These are phyloP conservation scores for Coelopa frigida DNA, from an alignment of 1,140 invertebrate species.

Conservation along the genomic window DNA sequence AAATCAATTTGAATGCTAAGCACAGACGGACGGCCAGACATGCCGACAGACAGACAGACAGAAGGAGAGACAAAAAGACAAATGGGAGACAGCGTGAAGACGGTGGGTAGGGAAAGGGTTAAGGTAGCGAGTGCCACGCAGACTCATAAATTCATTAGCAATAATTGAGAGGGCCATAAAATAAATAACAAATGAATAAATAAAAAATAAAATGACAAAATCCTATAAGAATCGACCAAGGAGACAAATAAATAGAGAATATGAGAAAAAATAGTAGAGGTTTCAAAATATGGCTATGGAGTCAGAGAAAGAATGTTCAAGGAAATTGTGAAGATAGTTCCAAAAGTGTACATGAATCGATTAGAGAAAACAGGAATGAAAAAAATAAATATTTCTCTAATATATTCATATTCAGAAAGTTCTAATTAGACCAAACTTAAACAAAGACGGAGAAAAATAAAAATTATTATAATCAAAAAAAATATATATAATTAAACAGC, in stretches of 20 bases:
- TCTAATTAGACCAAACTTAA: too few species aligned
- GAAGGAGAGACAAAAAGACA: background rate
- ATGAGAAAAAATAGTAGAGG: background rate
- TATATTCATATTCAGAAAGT: too few species aligned
- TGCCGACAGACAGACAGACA: constrained; percentile 1
- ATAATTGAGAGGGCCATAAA: background rate
- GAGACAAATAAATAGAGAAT: background rate
- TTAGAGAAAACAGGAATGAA: too few species aligned
- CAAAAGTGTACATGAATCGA: constrained; percentile 1
- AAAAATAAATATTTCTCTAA: too few species aligned
- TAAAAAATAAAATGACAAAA: background rate
- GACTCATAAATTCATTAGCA: constrained; percentile 5
- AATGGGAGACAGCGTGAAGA: background rate
- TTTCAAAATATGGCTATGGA: background rate
- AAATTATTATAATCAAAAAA: too few species aligned
- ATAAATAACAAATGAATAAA: background rate
- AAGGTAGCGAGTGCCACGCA: background rate
- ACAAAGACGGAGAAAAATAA: too few species aligned
- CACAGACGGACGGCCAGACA: background rate
- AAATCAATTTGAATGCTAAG: constrained; percentile 9
- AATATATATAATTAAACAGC: too few species aligned
- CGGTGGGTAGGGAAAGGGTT: background rate
- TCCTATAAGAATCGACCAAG: background rate
- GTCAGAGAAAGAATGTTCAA: background rate
- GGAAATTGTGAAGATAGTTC: background rate